Conservation (phyloP, 2,113 vertebrate genomes). For the Chaetops frenatus region DNA sequence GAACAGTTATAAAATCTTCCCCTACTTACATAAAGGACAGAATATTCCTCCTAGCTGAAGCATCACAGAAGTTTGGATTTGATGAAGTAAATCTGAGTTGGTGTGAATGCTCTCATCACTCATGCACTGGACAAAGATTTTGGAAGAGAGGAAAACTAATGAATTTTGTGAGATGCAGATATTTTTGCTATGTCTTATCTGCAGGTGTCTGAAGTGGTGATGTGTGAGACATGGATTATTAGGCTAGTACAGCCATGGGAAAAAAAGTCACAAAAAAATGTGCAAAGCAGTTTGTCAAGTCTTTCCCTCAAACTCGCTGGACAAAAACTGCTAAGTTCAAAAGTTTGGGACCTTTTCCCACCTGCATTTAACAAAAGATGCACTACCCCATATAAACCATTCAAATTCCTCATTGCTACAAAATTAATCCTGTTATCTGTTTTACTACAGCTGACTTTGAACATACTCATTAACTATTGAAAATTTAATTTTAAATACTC, state of each 20-base stretch:
- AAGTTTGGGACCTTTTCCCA: background rate
- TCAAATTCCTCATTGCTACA: background rate
- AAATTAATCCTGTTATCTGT: background rate
- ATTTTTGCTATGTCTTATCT: background rate
- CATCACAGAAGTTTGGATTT: background rate
- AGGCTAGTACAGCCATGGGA: background rate
- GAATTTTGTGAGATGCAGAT: background rate
- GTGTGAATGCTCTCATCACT: background rate
- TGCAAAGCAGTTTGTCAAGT: background rate
- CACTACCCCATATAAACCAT: background rate
- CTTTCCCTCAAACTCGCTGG: background rate
- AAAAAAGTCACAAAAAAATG: background rate
- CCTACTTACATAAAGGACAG: background rate
- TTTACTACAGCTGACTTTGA: background rate
- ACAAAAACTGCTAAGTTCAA: background rate
- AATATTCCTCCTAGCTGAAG: background rate
- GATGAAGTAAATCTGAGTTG: background rate
- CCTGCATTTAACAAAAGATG: background rate
- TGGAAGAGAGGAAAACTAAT: background rate
- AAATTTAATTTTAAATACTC: background rate
- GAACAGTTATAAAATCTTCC: background rate
- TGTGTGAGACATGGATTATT: background rate
- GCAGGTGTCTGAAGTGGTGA: background rate
- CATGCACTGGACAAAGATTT: background rate
- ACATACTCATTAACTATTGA: background rate